Percentiles rank a stretch among this genome's conserved stretches.
Evolutionary conservation across 1,140 invertebrate species (phyloP).

Genomic region (Globodera rostochiensis): DNA sequence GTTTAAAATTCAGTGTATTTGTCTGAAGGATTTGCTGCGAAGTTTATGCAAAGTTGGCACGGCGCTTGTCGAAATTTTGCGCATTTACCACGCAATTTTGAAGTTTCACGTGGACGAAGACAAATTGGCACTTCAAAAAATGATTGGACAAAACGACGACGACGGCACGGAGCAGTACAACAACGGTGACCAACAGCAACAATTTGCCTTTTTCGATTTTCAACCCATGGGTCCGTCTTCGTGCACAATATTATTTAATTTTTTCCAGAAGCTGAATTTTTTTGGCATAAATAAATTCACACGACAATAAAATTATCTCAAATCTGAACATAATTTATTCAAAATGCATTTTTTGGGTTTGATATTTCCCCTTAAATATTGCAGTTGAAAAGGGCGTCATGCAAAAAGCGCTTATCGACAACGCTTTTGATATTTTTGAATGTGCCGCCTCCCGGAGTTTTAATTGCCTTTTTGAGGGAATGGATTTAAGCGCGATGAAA

Average conservation of each 20-base stretch:
- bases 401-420: slow-evolving; percentile 42
- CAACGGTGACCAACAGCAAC: slow-evolving; percentile 23
- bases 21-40: slow-evolving; percentile 3
- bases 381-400: slow-evolving; percentile 50
- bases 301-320: too few species aligned
- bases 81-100: slow-evolving; percentile 53
- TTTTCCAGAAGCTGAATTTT: neutral
- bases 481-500: slow-evolving; percentile 53
- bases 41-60: slow-evolving; percentile 51
- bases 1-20: neutral
- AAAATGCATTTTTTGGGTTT: too few species aligned
- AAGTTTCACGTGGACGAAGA: slow-evolving; percentile 56
- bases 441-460: slow-evolving; percentile 34
- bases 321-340: too few species aligned
- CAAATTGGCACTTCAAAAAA: slow-evolving; percentile 36
- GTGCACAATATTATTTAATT: neutral
- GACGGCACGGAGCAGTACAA: neutral
- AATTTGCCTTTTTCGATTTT: slow-evolving; percentile 23
- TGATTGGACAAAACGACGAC: slow-evolving; percentile 6
- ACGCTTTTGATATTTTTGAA: slow-evolving; percentile 43
- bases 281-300: neutral
- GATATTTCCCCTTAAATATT: neutral
- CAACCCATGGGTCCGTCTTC: slow-evolving; percentile 33
- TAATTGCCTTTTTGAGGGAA: slow-evolving; percentile 44
- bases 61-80: slow-evolving; percentile 49